Evolutionary conservation across 2,797 vertebrate species (phyloP).

Genomic region (Psittacula echo): DNA sequence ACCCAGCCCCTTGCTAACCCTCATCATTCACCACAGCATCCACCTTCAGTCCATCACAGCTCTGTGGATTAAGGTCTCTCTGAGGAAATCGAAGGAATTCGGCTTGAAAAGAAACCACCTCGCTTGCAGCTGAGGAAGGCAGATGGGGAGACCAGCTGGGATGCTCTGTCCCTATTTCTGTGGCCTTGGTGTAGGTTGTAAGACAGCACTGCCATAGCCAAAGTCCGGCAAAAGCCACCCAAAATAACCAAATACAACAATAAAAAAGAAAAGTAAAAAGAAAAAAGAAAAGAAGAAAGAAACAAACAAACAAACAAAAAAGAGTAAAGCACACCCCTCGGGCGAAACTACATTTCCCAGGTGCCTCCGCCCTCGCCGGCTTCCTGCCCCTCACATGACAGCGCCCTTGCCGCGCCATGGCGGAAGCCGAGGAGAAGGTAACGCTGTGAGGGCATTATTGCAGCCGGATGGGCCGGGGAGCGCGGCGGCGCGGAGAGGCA

Average conservation of each 20-base stretch:
- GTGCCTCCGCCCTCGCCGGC: background rate
- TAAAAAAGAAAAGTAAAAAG: accelerated
- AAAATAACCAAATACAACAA: background rate
- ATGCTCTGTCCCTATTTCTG: accelerated
- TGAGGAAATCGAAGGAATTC: background rate
- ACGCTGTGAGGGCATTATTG: background rate
- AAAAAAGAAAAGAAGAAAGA: accelerated
- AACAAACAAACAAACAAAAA: too few species aligned
- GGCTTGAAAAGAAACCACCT: background rate
- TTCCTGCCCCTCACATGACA: constrained; percentile 81
- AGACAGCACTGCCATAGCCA: too few species aligned
- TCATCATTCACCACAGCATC: accelerated
- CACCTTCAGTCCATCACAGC: background rate
- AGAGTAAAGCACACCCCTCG: accelerated
- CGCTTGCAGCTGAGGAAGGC: accelerated
- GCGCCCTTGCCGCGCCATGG: constrained; percentile 75
- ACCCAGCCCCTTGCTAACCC: accelerated
- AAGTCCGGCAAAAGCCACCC: too few species aligned
- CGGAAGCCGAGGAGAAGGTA: constrained; percentile 89
- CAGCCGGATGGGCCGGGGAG: background rate
- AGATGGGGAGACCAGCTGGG: too few species aligned
- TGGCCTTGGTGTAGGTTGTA: too few species aligned
- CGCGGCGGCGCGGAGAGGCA: background rate
- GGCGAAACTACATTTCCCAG: constrained; percentile 84
- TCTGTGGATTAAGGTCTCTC: accelerated